These are phyloP conservation scores for Alexandromys oeconomus DNA, from an alignment of 2,797 vertebrate genomes.

Conservation along the genomic window DNA sequence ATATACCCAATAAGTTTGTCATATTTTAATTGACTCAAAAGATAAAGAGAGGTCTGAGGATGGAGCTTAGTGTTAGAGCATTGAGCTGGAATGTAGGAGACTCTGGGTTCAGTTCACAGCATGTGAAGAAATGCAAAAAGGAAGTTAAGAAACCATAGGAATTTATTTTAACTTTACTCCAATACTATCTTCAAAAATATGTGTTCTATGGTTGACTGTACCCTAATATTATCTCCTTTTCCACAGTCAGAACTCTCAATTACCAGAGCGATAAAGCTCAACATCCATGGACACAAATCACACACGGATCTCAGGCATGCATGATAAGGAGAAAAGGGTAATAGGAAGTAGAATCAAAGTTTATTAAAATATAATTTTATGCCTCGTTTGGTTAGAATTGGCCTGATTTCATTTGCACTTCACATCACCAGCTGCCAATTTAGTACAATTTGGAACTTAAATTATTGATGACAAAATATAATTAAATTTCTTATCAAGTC, in stretches of 20 bases:
- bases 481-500: slow-evolving; percentile 77
- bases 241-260: slow-evolving; percentile 68
- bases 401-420: slow-evolving; percentile 76
- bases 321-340: slow-evolving; percentile 66
- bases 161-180: neutral
- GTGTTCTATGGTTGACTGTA: neutral
- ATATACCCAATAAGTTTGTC: neutral
- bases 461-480: slow-evolving; percentile 80
- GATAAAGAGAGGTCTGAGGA: neutral
- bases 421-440: slow-evolving; percentile 75
- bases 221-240: slow-evolving; percentile 25
- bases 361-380: slow-evolving; percentile 82
- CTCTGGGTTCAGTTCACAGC: neutral
- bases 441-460: slow-evolving; percentile 76
- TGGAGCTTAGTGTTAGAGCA: neutral
- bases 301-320: slow-evolving; percentile 38
- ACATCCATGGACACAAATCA: slow-evolving; percentile 68
- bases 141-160: neutral
- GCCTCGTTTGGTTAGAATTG: slow-evolving; percentile 77
- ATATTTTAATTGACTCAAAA: neutral
- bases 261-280: slow-evolving; percentile 59
- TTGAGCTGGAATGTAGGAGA: neutral
- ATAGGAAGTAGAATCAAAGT: slow-evolving; percentile 66
- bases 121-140: neutral
- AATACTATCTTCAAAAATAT: neutral